These are phyloP conservation scores for Thysanoteuthis rhombus DNA, from an alignment of 2,888 invertebrate species.

Conservation along the genomic window DNA sequence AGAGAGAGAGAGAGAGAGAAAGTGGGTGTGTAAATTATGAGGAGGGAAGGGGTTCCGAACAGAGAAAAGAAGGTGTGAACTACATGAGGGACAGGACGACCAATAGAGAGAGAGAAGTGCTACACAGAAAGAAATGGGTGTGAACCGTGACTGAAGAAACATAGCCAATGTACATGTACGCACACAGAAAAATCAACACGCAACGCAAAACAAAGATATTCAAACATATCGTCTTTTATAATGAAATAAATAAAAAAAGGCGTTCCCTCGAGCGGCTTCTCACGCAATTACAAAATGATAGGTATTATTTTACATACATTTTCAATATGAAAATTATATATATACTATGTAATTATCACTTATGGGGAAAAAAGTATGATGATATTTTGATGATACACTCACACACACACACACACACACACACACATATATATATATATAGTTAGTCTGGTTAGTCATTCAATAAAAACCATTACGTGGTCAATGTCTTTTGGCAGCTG, in stretches of 20 bases:
- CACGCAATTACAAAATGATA: background rate
- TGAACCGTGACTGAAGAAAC: background rate
- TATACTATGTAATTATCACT: too few species aligned
- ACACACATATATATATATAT: too few species aligned
- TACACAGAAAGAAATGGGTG: background rate
- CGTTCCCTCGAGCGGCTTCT: background rate
- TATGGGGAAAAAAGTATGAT: too few species aligned
- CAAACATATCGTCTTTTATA: background rate
- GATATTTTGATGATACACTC: too few species aligned
- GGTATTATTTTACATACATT: background rate
- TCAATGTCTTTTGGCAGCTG: too few species aligned
- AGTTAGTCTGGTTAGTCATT: too few species aligned
- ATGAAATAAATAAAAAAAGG: background rate
- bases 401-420: too few species aligned
- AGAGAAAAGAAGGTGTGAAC: background rate
- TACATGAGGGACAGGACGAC: background rate
- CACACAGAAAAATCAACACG: background rate
- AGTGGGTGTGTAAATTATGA: conserved; percentile 16
- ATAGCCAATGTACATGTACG: background rate
- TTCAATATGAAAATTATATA: too few species aligned
- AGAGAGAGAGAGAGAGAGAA: background rate
- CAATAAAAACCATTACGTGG: too few species aligned
- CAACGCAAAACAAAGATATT: background rate
- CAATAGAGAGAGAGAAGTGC: background rate
- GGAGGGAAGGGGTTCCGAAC: conserved; percentile 65